phyloP scores from a whole-genome alignment of 2,113 vertebrate genomes.

The Myrmophylax atrothorax region DNA sequence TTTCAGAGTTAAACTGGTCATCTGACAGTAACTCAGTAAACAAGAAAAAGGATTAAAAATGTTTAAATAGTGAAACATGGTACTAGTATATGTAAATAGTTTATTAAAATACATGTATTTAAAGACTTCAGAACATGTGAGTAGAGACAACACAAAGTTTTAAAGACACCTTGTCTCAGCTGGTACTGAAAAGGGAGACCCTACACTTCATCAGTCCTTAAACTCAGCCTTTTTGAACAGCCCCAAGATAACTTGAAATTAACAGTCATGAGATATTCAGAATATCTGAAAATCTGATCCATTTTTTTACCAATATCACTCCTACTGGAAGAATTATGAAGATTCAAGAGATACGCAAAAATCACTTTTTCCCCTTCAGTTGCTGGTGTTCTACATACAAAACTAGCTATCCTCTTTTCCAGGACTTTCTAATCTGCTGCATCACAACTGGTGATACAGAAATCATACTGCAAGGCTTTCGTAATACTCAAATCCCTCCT shows the following conservation, averaged over 20 bases:
- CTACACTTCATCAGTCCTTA: neutral
- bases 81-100: neutral
- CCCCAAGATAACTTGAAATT: neutral
- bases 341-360: neutral
- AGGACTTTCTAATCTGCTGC: neutral
- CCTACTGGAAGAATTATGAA: neutral
- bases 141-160: neutral
- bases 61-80: neutral
- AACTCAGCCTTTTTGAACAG: neutral
- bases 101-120: neutral
- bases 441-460: neutral
- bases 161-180: neutral
- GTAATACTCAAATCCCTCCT: neutral
- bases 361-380: neutral
- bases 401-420: neutral
- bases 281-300: neutral
- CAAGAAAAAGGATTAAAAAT: neutral
- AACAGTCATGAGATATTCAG: neutral
- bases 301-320: neutral
- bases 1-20: neutral
- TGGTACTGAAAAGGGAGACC: neutral
- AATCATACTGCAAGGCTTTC: neutral
- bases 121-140: neutral
- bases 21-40: neutral
- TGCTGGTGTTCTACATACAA: neutral